Evolutionary conservation across 2,797 vertebrate species (phyloP).

Genomic region (Orestias chungarensis): DNA sequence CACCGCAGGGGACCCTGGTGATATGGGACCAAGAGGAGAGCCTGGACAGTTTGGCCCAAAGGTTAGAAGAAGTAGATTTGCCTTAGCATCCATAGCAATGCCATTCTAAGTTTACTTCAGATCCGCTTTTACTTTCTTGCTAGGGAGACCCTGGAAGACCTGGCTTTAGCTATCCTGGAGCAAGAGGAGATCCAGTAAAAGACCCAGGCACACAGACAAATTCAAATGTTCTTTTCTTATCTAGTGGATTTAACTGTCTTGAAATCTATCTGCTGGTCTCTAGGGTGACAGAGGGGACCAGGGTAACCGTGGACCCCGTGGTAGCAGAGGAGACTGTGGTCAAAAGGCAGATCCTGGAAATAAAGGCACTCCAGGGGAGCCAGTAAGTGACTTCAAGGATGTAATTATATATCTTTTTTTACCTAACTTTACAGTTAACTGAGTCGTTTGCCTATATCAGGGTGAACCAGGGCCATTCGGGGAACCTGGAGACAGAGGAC

Average conservation of each 20-base stretch:
- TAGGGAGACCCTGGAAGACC: slow-evolving; percentile 90
- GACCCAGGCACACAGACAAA: neutral
- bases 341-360: slow-evolving; percentile 84
- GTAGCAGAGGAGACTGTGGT: slow-evolving; percentile 90
- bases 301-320: slow-evolving; percentile 85
- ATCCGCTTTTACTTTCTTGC: slow-evolving; percentile 17
- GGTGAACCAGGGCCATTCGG: slow-evolving; percentile 76
- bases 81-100: neutral
- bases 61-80: slow-evolving; percentile 66
- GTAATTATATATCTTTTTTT: neutral
- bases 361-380: slow-evolving; percentile 84
- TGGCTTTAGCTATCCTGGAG: slow-evolving; percentile 92
- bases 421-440: neutral
- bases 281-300: slow-evolving; percentile 90
- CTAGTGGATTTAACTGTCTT: slow-evolving; percentile 1
- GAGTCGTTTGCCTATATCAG: slow-evolving; percentile 54
- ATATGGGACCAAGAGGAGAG: slow-evolving; percentile 89
- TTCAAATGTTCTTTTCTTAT: neutral
- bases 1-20: slow-evolving; percentile 88
- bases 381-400: slow-evolving; percentile 66
- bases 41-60: slow-evolving; percentile 85
- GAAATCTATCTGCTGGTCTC: neutral
- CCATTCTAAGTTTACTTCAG: neutral
- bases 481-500: slow-evolving; percentile 76
- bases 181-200: slow-evolving; percentile 85